phyloP scores from a whole-genome alignment of 2,797 vertebrate genomes.

The Chelonia mydas region DNA sequence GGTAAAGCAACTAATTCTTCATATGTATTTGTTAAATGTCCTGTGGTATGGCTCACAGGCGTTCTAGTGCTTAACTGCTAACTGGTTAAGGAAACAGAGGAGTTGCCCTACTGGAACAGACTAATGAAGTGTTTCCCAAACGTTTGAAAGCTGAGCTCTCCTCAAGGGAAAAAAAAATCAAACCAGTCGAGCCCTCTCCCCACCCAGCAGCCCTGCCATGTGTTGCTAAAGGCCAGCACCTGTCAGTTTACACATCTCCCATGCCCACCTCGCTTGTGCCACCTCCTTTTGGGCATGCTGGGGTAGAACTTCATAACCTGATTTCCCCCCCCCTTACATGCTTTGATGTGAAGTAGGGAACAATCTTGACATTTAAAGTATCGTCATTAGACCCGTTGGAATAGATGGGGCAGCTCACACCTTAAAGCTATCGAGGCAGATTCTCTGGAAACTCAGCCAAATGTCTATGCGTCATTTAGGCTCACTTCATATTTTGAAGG shows the following conservation, averaged over 20 bases:
- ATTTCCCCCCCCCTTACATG: not conserved
- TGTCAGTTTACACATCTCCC: not conserved
- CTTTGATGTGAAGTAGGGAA: not conserved
- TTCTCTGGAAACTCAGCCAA: not conserved
- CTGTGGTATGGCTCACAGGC: not conserved
- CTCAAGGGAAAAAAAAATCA: not conserved
- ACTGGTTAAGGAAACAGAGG: not conserved
- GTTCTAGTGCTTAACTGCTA: not conserved
- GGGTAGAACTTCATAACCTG: not conserved
- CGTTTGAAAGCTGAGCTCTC: not conserved
- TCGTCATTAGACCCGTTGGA: not conserved
- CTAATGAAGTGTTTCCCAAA: not conserved
- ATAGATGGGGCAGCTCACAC: not conserved
- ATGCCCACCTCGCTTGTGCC: not conserved
- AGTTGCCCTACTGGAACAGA: not conserved
- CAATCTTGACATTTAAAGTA: not conserved
- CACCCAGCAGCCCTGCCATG: not conserved
- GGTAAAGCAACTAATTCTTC: conserved; percentile 39
- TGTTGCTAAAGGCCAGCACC: not conserved
- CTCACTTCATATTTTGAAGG: not conserved
- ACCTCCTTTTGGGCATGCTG: not conserved
- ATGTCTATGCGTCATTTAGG: not conserved
- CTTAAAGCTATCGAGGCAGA: not conserved
- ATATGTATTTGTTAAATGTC: conserved; percentile 1
- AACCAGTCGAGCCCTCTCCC: not conserved